Percentiles rank a stretch among this genome's conserved stretches.
Evolutionary conservation across 35 echinoderm and acorn worm species (phyloP).

Genomic region (Acanthaster planci): DNA sequence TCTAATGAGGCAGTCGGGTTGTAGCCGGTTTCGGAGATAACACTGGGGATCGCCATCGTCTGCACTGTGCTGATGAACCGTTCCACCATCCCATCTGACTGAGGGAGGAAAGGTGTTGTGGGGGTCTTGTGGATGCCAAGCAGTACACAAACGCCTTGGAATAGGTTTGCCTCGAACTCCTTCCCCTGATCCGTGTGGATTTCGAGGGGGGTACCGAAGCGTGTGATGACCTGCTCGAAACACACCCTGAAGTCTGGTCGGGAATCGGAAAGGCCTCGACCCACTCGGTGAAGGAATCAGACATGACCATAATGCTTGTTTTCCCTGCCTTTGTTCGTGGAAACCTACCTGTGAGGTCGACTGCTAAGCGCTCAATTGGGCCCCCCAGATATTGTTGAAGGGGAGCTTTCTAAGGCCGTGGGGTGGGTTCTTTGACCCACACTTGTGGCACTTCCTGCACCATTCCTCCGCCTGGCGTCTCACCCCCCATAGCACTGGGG

Average conservation of each 20-base stretch:
- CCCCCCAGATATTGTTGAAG: too few relatives aligned
- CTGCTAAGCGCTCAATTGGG: too few relatives aligned
- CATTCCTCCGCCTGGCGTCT: background rate
- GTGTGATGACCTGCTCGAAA: background rate
- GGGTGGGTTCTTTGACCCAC: constrained; percentile 9
- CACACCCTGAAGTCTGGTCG: too few relatives aligned
- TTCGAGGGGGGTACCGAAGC: constrained; percentile 15
- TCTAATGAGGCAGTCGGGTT: too few relatives aligned
- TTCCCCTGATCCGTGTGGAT: constrained; percentile 50
- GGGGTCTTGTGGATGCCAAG: constrained; percentile 50
- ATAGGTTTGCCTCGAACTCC: constrained; percentile 52
- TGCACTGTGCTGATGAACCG: constrained; percentile 40
- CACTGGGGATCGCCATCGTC: constrained; percentile 17
- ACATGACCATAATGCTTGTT: too few relatives aligned
- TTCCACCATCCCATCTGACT: constrained; percentile 47
- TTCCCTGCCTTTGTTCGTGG: too few relatives aligned
- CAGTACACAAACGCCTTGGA: constrained; percentile 45
- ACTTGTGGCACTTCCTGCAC: constrained; percentile 30
- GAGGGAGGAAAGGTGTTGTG: constrained; percentile 45
- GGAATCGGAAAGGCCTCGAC: too few relatives aligned
- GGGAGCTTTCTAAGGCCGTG: background rate
- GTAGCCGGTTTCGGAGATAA: too few relatives aligned
- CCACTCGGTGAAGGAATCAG: too few relatives aligned
- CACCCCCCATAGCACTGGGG: background rate
- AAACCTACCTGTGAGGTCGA: too few relatives aligned